Evolutionary conservation across 2,113 vertebrate species (phyloP), one percentile per base, ranked within the genome.

Genomic region (Aldabrachelys gigantea): DNA sequence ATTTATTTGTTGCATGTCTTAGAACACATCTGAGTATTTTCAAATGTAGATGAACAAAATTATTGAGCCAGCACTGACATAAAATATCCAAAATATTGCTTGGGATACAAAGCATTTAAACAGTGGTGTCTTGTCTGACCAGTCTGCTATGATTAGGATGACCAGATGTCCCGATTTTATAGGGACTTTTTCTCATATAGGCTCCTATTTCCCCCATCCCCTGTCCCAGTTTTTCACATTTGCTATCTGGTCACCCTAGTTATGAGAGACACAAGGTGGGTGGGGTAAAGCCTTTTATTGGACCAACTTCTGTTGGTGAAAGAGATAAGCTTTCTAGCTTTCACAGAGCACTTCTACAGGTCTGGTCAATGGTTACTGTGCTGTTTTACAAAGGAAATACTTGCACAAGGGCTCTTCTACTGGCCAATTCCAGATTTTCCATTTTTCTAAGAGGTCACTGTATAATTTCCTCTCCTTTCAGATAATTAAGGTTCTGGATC

Each of bases 11-110:
- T 92, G 19, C 82, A 93, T 9, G 76, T 94, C 54, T 93, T 93
- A 96, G 84, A 95, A 82, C n/a, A 84, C 13, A 95, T 57, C 57
- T 38, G 6, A 91, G 16, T 89, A 80, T 96, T 97, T 97, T 92
- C 75, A 94, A 91, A 95, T 91, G 85, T 62, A 90, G 12, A 79
- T 91, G 10, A 95, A 62, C 1, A 91, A 49, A 94, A 96, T 82
- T 90, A 91, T 57, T 92, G 75, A n/a, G 38, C 44, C n/a, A 89
- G 27, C 3, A 87, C 69, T 94, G 85, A 83, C 31, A 91, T 86
- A 78, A 97, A 96, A 91, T 84, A 93, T 82, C 24, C 16, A 88
- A 84, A 79, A 16, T 90, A 94, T 95, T 92, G 25, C 62, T 62
- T 57, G 19, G 76, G 53, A 84, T 86, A 90, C 91, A 93, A 92